A percentile compares a stretch with the other conserved stretches of the same genome.
phyloP scores from a whole-genome alignment of 2,113 vertebrate genomes.

The Tachycineta bicolor region DNA sequence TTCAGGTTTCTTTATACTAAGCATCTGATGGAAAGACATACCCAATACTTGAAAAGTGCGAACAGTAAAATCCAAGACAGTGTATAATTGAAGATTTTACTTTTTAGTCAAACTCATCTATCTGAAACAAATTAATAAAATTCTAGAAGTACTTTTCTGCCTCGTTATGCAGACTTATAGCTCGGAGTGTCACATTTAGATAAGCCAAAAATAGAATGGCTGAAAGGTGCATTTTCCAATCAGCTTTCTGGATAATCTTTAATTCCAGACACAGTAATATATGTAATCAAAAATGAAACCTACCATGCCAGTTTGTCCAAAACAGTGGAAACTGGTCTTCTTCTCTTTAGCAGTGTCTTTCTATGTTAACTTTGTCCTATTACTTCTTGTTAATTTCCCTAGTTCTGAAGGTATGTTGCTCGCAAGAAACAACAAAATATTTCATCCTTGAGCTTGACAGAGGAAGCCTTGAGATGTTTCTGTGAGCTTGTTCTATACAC shows the following conservation, averaged over 20 bases:
- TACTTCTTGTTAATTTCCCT: not conserved
- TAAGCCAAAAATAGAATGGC: slow-evolving; percentile 59
- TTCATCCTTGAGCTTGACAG: not conserved
- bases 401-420: not conserved
- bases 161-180: not conserved
- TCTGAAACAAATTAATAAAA: slow-evolving; percentile 40
- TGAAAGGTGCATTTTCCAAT: slow-evolving; percentile 62
- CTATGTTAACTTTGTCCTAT: not conserved
- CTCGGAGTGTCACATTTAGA: slow-evolving; percentile 43
- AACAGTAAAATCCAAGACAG: not conserved
- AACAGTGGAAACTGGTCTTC: slow-evolving; percentile 9
- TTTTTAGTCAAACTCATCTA: slow-evolving; percentile 33
- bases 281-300: slow-evolving; percentile 50
- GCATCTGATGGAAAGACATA: not conserved
- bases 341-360: slow-evolving; percentile 38
- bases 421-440: not conserved
- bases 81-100: not conserved
- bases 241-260: slow-evolving; percentile 61
- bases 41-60: not conserved
- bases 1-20: not conserved
- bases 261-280: slow-evolving; percentile 23
- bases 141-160: slow-evolving; percentile 22
- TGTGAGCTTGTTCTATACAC: not conserved
- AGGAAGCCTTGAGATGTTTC: not conserved
- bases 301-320: slow-evolving; percentile 14